Base-by-base conservation (phyloP, 2,888 invertebrate species). In the Xanthorhoe spadicearia region DNA sequence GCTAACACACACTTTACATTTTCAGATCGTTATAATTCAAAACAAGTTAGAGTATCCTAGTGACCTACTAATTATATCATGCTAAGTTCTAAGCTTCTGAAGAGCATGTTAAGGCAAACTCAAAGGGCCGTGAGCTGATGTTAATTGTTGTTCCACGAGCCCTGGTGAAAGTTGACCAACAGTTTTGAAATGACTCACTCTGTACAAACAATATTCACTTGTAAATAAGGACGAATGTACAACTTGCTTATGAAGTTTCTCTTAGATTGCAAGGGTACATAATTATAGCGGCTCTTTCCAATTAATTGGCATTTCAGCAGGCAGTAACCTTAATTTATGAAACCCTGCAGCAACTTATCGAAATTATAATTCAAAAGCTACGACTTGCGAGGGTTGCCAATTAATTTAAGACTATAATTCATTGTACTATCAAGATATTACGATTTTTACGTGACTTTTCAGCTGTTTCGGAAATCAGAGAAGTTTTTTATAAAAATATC, bases 151-250 rank as follows among this genome's bases (percentile, higher is more conserved):
- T 74, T 78, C 73, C 87, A 89, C 86, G 85, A 84, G 77, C 77
- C 75, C 72, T 75, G 87, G 91, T 88, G 91, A 92, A 92, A 92
- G 91, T 89, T 84, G 84, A 77, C 82, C 85, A 80, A 78, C 83
- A 80, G 81, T 85, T 86, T 83, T 79, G 77, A 86, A 86, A 84
- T 89, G 88, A 91, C 81, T 89, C 89, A 88, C 88, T 86, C 86
- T 85, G 82, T 82, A 84, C 83, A 83, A 87, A 85, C 85, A 88
- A 87, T 89, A 87, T 86, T 84, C 84, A 87, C 84, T 80, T 88
- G 87, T 86, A 87, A 88, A 89, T 90, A 88, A 88, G 86, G 81
- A 82, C 84, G 79, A 83, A 81, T 74, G 73, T 76, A 77, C 80
- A 78, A 76, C 70, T 81, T 23, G 51, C 75, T 68, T 62, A 53